A percentile compares a stretch with the other conserved stretches of the same genome.
These are phyloP conservation scores for Tiliacea citrago DNA, from an alignment of 2,888 invertebrate genomes.

Conservation along the genomic window DNA sequence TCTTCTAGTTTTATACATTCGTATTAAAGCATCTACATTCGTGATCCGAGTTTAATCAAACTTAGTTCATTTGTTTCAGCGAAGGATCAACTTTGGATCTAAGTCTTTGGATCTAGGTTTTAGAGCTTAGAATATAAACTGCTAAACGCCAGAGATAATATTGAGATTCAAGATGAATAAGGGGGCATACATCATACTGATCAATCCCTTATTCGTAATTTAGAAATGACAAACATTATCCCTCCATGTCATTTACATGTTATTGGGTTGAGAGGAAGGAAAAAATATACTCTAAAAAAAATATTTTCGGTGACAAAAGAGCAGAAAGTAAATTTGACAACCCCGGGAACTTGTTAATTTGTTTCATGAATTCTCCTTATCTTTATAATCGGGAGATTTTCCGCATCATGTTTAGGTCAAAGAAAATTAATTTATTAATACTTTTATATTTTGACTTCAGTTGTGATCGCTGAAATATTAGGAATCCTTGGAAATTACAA, in stretches of 20 bases:
- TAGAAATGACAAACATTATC: not conserved
- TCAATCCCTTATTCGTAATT: constrained; percentile 1
- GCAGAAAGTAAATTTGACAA: constrained; percentile 10
- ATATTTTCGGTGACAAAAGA: constrained; percentile 9
- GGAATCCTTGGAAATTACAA: not conserved
- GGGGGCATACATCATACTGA: not conserved
- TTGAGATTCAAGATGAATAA: constrained; percentile 1
- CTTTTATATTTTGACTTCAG: constrained; percentile 10
- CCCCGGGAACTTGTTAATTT: constrained; percentile 35
- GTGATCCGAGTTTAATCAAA: constrained; percentile 49
- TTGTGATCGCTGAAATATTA: constrained; percentile 4
- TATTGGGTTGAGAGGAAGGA: not conserved
- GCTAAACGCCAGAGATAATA: constrained; percentile 28
- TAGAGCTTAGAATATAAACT: constrained; percentile 38
- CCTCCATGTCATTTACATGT: not conserved
- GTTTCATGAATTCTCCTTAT: constrained; percentile 37
- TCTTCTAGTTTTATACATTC: constrained; percentile 29
- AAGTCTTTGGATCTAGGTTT: constrained; percentile 47
- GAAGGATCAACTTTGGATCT: constrained; percentile 41
- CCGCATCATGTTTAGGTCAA: constrained; percentile 23
- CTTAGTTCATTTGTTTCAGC: constrained; percentile 46
- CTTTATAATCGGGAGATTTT: constrained; percentile 45
- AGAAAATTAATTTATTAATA: constrained; percentile 34
- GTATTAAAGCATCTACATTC: constrained; percentile 12
- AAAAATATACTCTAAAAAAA: not conserved